phyloP scores from a whole-genome alignment of 1,140 invertebrate species.

The Aphaenogaster floridana region DNA sequence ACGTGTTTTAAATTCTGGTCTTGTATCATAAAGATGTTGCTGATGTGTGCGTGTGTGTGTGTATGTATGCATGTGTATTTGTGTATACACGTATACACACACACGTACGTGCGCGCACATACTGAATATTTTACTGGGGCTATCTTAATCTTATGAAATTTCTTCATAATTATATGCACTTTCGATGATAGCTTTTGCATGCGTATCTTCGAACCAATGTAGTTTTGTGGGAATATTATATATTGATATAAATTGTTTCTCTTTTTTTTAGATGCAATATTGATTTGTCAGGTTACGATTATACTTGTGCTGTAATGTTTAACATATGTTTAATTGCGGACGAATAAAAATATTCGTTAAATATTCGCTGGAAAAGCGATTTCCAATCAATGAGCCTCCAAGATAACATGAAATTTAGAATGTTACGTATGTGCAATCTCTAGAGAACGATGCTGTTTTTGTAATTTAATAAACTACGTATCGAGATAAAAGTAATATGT shows the following conservation, averaged over 20 bases:
- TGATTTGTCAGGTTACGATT: background rate
- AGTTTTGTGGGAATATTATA: constrained; percentile 33
- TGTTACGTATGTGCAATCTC: background rate
- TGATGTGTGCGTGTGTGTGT: background rate
- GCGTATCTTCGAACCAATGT: constrained; percentile 42
- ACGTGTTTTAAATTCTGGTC: constrained; percentile 45
- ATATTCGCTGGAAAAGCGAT: background rate
- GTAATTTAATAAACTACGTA: background rate
- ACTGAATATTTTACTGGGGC: background rate
- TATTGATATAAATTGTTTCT: constrained; percentile 4
- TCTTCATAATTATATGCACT: constrained; percentile 35
- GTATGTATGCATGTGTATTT: background rate
- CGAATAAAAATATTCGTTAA: constrained; percentile 10
- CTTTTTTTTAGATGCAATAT: constrained; percentile 17
- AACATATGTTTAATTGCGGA: constrained; percentile 3
- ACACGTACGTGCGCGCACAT: background rate
- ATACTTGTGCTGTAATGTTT: background rate
- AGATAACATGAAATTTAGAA: background rate
- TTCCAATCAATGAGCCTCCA: background rate
- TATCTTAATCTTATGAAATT: constrained; percentile 36
- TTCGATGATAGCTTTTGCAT: constrained; percentile 58
- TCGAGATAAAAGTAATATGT: background rate
- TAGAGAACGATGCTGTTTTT: background rate
- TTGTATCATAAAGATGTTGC: constrained; percentile 34
- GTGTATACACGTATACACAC: too few species aligned